Percentiles rank a stretch among this genome's conserved stretches.
Evolutionary conservation across 2,113 vertebrate species (phyloP).

Genomic region (Empidonax alnorum): DNA sequence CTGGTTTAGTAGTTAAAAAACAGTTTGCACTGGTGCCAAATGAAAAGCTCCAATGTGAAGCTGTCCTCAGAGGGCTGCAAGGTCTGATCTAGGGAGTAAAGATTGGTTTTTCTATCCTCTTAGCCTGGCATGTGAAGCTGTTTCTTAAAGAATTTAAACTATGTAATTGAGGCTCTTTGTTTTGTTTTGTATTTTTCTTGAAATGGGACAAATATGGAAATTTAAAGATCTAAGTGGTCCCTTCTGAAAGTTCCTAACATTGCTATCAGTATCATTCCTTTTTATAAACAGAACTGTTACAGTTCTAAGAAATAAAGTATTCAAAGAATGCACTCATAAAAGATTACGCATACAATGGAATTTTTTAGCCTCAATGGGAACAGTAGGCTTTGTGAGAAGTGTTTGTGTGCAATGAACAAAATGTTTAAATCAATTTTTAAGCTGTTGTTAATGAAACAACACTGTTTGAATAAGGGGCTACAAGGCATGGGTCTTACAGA

Average conservation of each 20-base stretch:
- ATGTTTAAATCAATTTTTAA: conserved; percentile 53
- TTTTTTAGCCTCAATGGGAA: conserved; percentile 75
- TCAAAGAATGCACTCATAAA: conserved; percentile 80
- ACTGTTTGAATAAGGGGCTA: not conserved
- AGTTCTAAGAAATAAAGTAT: conserved; percentile 78
- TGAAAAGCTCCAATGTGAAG: not conserved
- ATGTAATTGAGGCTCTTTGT: conserved; percentile 73
- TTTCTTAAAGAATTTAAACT: conserved; percentile 79
- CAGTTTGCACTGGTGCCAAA: not conserved
- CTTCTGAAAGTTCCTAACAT: conserved; percentile 82
- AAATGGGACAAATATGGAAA: conserved; percentile 84
- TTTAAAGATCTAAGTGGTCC: conserved; percentile 75
- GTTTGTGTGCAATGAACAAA: conserved; percentile 40
- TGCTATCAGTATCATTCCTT: conserved; percentile 78
- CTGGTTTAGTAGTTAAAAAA: not conserved
- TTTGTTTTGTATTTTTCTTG: conserved; percentile 69
- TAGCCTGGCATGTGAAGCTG: conserved; percentile 79
- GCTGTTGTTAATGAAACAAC: conserved; percentile 23
- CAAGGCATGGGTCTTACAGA: not conserved
- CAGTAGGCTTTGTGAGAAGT: conserved; percentile 55
- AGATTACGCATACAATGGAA: conserved; percentile 72
- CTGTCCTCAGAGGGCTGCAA: conserved; percentile 63
- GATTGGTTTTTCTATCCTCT: conserved; percentile 69
- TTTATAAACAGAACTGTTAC: conserved; percentile 78
- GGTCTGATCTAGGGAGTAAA: conserved; percentile 66